phyloP scores from a whole-genome alignment of 2,797 vertebrate genomes.

The Rhinophrynus dorsalis region DNA sequence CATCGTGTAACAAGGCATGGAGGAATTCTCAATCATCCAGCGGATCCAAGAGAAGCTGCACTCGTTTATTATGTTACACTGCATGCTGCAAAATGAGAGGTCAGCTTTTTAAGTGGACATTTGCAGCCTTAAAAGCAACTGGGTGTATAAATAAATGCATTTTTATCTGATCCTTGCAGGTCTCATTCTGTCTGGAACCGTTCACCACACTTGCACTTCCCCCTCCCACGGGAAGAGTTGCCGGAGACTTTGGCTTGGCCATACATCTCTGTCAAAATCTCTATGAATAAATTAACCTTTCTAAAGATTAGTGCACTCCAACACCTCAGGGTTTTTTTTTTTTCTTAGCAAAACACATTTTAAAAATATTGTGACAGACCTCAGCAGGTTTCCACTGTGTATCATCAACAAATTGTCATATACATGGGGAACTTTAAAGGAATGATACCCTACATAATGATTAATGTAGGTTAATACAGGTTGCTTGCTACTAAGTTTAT shows the following conservation, averaged over 20 bases:
- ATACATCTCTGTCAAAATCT: conserved; percentile 99
- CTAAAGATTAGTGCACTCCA: conserved; percentile 99
- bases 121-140: neutral
- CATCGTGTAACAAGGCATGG: no score
- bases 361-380: conserved; percentile 80
- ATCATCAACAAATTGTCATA: conserved; percentile 51
- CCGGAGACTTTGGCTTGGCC: conserved; percentile 80
- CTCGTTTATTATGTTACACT: no score
- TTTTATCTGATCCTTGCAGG: conserved; percentile 29
- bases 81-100: neutral
- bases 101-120: conserved; percentile 12
- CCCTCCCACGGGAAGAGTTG: conserved; percentile 85
- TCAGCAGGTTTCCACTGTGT: conserved; percentile 64
- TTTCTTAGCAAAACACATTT: conserved; percentile 82
- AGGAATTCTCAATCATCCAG: no score
- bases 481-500: neutral
- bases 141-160: conserved; percentile 18
- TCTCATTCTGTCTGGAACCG: conserved; percentile 57
- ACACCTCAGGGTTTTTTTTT: conserved; percentile 88
- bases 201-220: conserved; percentile 56
- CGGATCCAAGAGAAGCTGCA: no score
- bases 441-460: conserved; percentile 56
- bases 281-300: conserved; percentile 99
- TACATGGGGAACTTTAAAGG: conserved; percentile 49
- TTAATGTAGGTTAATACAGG: conserved; percentile 25